Evolutionary conservation across 2,888 invertebrate species (phyloP).

Genomic region (Pterobdella sp.): DNA sequence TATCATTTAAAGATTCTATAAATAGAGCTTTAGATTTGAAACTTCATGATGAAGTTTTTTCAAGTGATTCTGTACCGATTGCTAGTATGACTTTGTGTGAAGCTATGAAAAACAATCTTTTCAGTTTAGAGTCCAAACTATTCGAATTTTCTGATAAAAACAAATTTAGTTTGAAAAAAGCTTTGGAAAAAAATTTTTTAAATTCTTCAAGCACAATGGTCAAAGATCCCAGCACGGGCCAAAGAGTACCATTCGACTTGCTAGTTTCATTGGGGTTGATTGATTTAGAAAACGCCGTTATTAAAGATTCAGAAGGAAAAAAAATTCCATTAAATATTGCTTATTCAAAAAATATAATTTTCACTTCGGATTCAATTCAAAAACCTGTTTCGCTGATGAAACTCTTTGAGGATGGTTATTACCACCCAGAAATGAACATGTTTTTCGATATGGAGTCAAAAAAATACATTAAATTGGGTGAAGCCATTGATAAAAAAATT

Average conservation of each 20-base stretch:
- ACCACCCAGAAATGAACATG: conserved; percentile 61
- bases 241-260: conserved; percentile 65
- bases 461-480: conserved; percentile 62
- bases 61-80: neutral
- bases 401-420: conserved; percentile 69
- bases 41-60: neutral
- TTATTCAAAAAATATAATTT: conserved; percentile 29
- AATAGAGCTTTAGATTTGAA: conserved; percentile 33
- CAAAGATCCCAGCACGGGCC: conserved; percentile 34
- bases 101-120: conserved; percentile 15
- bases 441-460: conserved; percentile 75
- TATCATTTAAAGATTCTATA: conserved; percentile 37
- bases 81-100: neutral
- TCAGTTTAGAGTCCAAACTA: conserved; percentile 2
- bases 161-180: conserved; percentile 53
- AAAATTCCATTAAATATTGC: conserved; percentile 34
- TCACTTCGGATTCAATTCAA: conserved; percentile 20
- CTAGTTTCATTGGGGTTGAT: conserved; percentile 72
- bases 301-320: conserved; percentile 60
- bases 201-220: conserved; percentile 30
- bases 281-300: conserved; percentile 59
- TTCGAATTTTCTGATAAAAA: conserved; percentile 10
- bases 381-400: conserved; percentile 33
- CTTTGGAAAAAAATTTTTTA: conserved; percentile 54
- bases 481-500: conserved; percentile 35